Conservation (phyloP, 1,140 invertebrate genomes). For the Zaprionus taronus region DNA sequence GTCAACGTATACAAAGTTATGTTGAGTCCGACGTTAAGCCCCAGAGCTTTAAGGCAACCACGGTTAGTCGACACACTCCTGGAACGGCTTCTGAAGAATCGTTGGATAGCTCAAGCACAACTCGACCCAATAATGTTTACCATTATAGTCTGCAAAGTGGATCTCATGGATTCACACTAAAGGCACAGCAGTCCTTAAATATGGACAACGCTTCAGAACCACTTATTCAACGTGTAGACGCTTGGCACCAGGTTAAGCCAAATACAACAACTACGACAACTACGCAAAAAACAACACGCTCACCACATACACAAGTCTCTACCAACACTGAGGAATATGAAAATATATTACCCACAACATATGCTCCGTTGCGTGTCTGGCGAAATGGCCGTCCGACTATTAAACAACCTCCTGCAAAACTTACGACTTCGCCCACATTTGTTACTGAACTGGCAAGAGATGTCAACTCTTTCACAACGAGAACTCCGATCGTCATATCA, state of each 20-base stretch:
- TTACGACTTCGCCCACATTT: slow-evolving; percentile 16
- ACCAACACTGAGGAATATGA: slow-evolving; percentile 32
- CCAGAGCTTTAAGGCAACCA: slow-evolving; percentile 68
- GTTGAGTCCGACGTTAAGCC: slow-evolving; percentile 75
- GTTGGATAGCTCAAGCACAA: slow-evolving; percentile 45
- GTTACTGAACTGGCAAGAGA: slow-evolving; percentile 9
- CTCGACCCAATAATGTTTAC: slow-evolving; percentile 50
- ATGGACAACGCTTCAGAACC: slow-evolving; percentile 26
- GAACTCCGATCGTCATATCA: background rate
- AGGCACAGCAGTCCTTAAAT: slow-evolving; percentile 32
- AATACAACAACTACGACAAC: slow-evolving; percentile 38
- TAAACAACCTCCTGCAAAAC: slow-evolving; percentile 46
- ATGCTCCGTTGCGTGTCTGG: slow-evolving; percentile 76
- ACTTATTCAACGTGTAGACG: slow-evolving; percentile 17
- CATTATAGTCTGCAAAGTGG: slow-evolving; percentile 70
- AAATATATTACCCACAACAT: slow-evolving; percentile 80
- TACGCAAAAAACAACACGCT: slow-evolving; percentile 26
- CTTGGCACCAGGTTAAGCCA: background rate
- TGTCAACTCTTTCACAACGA: slow-evolving; percentile 17
- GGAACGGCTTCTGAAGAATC: slow-evolving; percentile 14
- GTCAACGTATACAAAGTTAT: slow-evolving; percentile 72
- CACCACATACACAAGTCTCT: background rate
- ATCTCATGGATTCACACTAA: slow-evolving; percentile 65
- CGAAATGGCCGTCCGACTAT: slow-evolving; percentile 74
- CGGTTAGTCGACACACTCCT: slow-evolving; percentile 4